These are phyloP conservation scores for Threskiornis aethiopicus DNA, from an alignment of 2,797 vertebrate genomes.

Conservation along the genomic window DNA sequence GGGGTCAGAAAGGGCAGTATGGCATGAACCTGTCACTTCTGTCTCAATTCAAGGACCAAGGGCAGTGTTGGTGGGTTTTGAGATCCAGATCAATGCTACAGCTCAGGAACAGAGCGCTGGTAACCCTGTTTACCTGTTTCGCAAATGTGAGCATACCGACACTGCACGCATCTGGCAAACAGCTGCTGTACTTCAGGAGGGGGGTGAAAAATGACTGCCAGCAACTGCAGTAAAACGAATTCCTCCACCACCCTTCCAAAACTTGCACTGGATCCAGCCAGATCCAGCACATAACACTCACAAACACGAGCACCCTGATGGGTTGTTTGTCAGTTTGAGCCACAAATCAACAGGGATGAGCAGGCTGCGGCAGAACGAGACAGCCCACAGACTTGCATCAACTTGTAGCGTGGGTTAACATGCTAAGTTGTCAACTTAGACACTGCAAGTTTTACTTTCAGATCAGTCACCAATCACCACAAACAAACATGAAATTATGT, in stretches of 20 bases:
- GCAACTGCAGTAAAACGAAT: background rate
- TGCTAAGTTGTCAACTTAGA: background rate
- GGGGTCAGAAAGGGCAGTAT: background rate
- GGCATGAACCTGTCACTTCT: background rate
- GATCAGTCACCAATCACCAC: background rate
- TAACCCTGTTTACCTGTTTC: background rate
- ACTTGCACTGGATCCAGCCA: background rate
- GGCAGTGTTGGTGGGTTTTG: background rate
- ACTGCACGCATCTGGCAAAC: background rate
- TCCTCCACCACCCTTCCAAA: background rate
- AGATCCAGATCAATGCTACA: background rate
- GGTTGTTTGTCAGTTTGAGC: background rate
- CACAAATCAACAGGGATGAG: background rate
- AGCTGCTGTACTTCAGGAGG: background rate
- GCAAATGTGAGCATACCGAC: background rate
- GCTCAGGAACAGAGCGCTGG: background rate
- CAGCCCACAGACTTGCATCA: background rate
- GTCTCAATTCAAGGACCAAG: background rate
- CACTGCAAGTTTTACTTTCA: background rate
- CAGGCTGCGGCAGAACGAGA: rapidly evolving
- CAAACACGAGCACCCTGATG: background rate
- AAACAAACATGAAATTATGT: background rate
- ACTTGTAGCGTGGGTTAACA: background rate
- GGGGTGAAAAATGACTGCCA: background rate
- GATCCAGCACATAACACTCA: background rate